These are phyloP conservation scores for Andrena camellia DNA, from an alignment of 2,888 invertebrate species.

Conservation along the genomic window DNA sequence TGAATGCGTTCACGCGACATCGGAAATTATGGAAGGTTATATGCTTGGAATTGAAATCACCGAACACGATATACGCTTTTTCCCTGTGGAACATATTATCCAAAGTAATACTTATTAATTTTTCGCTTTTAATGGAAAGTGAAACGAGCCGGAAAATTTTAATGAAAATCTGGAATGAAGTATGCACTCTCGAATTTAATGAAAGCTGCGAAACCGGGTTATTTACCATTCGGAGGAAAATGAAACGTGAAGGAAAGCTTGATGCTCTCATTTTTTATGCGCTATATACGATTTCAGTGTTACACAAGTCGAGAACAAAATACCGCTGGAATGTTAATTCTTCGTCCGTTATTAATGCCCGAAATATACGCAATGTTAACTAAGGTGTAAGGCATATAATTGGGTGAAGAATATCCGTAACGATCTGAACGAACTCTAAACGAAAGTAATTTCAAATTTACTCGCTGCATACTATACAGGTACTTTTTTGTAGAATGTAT, in stretches of 20 bases:
- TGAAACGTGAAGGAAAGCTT: background rate
- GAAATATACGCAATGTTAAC: background rate
- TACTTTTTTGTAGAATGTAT: too few species aligned
- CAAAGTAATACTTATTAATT: conserved; percentile 39
- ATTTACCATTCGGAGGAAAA: conserved; percentile 31
- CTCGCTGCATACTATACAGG: too few species aligned
- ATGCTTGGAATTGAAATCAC: background rate
- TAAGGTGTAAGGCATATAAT: background rate
- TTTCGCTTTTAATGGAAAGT: conserved; percentile 31
- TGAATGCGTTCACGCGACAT: background rate
- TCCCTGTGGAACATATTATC: conserved; percentile 1
- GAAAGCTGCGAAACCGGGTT: conserved; percentile 31
- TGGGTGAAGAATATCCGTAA: background rate
- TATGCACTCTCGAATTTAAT: conserved; percentile 36
- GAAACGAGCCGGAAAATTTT: conserved; percentile 41
- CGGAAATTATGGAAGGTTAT: background rate
- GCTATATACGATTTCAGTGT: background rate
- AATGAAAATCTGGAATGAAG: conserved; percentile 46
- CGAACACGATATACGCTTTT: background rate
- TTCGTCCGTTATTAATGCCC: background rate
- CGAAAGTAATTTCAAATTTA: too few species aligned
- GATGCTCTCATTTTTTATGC: background rate
- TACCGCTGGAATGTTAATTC: background rate
- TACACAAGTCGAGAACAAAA: background rate
- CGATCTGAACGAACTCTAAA: background rate